phyloP scores from a whole-genome alignment of 1,140 invertebrate genomes.

The Drosophila suzukii region DNA sequence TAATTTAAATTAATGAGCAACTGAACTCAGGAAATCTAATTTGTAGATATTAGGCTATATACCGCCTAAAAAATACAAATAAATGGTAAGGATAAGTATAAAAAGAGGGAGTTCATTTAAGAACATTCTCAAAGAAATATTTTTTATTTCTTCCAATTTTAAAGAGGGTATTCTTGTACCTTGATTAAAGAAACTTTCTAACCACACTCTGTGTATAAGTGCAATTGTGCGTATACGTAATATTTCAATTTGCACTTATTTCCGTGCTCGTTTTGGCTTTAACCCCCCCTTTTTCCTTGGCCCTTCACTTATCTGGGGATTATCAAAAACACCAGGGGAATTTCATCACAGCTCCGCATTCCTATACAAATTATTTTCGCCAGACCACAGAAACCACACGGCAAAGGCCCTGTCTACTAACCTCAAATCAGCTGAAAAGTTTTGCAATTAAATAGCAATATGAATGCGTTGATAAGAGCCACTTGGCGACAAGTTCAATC shows the following conservation, averaged over 20 bases:
- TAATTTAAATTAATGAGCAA: slow-evolving; percentile 3
- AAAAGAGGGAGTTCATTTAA: not conserved
- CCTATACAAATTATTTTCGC: slow-evolving; percentile 4
- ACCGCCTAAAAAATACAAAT: not conserved
- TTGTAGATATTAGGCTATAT: not conserved
- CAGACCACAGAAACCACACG: slow-evolving; percentile 11
- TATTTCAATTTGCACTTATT: slow-evolving; percentile 37
- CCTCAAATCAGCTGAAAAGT: slow-evolving; percentile 42
- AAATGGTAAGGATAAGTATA: not conserved
- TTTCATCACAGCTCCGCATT: slow-evolving; percentile 15
- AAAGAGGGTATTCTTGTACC: not conserved
- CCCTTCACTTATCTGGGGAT: slow-evolving; percentile 14
- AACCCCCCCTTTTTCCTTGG: no score
- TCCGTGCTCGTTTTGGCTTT: not conserved
- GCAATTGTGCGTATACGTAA: slow-evolving; percentile 32
- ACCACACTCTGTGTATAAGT: not conserved
- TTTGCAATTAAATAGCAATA: slow-evolving; percentile 51
- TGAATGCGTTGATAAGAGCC: slow-evolving; percentile 33
- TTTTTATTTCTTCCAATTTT: not conserved
- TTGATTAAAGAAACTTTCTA: not conserved
- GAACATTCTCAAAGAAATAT: not conserved
- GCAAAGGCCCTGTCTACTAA: not conserved
- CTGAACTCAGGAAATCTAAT: not conserved
- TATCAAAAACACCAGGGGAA: slow-evolving; percentile 31
- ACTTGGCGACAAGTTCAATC: slow-evolving; percentile 40